phyloP scores from a whole-genome alignment of 2,888 invertebrate genomes.

The Gastracanthus pulcherrimus region DNA sequence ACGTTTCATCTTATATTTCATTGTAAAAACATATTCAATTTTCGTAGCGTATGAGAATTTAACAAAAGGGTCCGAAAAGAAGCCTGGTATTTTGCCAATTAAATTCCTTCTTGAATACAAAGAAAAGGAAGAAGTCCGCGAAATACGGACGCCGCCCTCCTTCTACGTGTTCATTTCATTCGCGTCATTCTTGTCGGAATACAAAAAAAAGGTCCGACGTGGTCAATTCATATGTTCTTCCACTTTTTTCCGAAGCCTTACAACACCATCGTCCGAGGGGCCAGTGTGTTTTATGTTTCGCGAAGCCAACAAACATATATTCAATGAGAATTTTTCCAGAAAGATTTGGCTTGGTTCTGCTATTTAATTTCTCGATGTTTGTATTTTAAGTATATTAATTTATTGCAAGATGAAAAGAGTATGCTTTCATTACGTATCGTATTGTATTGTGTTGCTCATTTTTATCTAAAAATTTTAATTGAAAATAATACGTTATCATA shows the following conservation, averaged over 20 bases:
- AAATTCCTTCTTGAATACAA: constrained; percentile 26
- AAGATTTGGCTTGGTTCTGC: background rate
- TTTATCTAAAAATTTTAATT: too few relatives aligned
- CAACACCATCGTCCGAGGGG: constrained; percentile 62
- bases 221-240: constrained; percentile 46
- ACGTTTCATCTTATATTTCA: background rate
- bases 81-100: constrained; percentile 31
- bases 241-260: constrained; percentile 67
- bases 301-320: constrained; percentile 70
- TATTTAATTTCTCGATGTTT: too few relatives aligned
- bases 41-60: background rate
- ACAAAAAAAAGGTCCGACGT: constrained; percentile 24
- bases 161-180: constrained; percentile 40
- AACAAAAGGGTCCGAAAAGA: background rate
- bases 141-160: constrained; percentile 38
- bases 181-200: constrained; percentile 19
- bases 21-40: background rate
- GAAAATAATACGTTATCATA: too few relatives aligned
- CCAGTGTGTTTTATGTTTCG: constrained; percentile 68
- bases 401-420: too few relatives aligned
- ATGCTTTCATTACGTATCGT: too few relatives aligned
- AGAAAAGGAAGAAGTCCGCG: constrained; percentile 55
- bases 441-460: too few relatives aligned
- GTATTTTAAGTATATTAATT: too few relatives aligned
- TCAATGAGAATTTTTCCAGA: constrained; percentile 37